Conservation (phyloP, 2,113 vertebrate genomes). For the Indicator indicator region DNA sequence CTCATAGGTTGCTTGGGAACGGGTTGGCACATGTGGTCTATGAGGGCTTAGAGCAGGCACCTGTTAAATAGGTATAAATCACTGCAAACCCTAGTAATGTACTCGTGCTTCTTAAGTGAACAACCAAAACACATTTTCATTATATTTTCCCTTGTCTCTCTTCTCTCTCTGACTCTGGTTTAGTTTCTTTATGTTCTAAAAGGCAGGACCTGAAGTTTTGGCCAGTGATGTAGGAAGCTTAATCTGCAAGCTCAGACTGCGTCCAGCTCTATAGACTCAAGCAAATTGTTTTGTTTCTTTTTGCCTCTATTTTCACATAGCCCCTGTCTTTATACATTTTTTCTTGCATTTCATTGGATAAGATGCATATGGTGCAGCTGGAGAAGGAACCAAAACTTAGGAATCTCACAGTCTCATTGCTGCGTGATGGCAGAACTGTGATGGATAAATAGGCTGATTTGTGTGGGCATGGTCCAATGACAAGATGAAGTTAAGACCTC, state of each 20-base stretch:
- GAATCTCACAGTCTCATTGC: not conserved
- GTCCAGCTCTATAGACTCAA: not conserved
- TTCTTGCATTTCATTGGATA: not conserved
- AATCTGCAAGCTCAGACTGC: not conserved
- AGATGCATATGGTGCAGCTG: not conserved
- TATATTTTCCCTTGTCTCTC: not conserved
- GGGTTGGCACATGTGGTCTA: not conserved
- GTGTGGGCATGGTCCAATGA: not conserved
- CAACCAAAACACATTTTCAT: not conserved
- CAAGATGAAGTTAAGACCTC: not conserved
- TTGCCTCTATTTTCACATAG: not conserved
- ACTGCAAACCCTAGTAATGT: not conserved
- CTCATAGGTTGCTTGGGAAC: slow-evolving; percentile 17
- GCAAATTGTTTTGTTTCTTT: not conserved
- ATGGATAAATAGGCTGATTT: not conserved
- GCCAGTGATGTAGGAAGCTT: not conserved
- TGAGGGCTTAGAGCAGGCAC: not conserved
- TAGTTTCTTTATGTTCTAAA: not conserved
- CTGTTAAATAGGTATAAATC: slow-evolving; percentile 5
- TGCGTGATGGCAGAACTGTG: not conserved
- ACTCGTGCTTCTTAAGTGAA: not conserved
- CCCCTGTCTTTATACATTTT: not conserved
- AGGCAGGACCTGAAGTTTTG: not conserved
- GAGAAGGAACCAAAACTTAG: not conserved
- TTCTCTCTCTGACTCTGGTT: not conserved